Base-by-base conservation (phyloP, 1,140 invertebrate genomes). In the Dreissena rostriformis region DNA sequence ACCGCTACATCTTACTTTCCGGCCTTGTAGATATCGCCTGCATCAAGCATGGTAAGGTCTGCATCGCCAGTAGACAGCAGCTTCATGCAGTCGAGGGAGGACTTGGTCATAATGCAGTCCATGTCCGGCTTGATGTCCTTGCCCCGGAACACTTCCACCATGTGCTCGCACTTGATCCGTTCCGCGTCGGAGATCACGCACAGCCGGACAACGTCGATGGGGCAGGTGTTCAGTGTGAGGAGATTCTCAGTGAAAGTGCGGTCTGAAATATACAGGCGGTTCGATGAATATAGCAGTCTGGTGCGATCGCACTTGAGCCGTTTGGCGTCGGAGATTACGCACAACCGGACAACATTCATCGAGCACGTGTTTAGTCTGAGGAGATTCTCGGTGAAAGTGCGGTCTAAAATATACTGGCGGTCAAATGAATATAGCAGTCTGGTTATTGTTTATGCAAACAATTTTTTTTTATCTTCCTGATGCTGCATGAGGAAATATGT, bases 141-240 rank as follows among this genome's bases (percentile, higher is more conserved):
- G 96, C 97, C 94, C 96, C 97, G 77, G 98, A 94, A 93, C 85
- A 94, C 92, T 94, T 98, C 97, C 94, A 96, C 97, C 98, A 99
- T 99, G 93, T 97, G 97, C 52, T 97, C 93, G 93, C 98, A 99
- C 94, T 99, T 99, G 39, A 96, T 96, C 93, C 97, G 95, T 94
- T 99, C 98, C 0, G 96, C 95, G 68, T 97, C 96, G 0, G 98
- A 99, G 0, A 97, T 98, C 11, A 99, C 96, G 93, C 98, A 99
- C 10, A 92, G 92, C 61, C 91, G 86, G 11, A 90, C 89, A 0
- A 86, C 84, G 11, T 84, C 61, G 7, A 93, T 70, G 8, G 93
- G 92, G 82, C 93, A 94, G 22, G 71, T 67, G 67, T 92, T 91
- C 71, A 93, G 85, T 12, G 87, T 84, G 53, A 88, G 83, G 24